A percentile compares a stretch with the other conserved stretches of the same genome.
Conservation (phyloP, 1,140 invertebrate species). For the Scaptomyza hsui region DNA sequence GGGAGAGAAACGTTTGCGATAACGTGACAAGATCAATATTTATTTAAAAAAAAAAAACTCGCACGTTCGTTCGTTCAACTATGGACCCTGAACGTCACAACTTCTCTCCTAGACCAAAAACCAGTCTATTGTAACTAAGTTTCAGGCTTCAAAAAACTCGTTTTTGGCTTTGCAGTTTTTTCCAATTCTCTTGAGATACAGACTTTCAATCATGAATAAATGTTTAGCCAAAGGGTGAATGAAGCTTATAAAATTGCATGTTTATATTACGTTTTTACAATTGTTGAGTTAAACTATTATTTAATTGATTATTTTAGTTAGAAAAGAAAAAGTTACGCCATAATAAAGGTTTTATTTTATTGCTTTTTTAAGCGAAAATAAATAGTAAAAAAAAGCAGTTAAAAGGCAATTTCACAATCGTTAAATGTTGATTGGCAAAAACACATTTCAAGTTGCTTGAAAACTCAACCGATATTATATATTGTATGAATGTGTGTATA, state of each 20-base stretch:
- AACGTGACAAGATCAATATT: conserved; percentile 53
- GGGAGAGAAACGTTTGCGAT: conserved; percentile 1
- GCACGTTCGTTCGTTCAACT: conserved; percentile 63
- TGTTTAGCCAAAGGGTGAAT: background rate
- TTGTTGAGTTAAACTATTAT: background rate
- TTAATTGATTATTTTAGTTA: no score
- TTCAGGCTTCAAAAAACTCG: conserved; percentile 60
- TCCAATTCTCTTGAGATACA: conserved; percentile 9
- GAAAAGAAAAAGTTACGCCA: no score
- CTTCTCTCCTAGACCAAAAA: conserved; percentile 37
- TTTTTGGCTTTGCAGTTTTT: conserved; percentile 43
- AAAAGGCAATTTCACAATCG: conserved; percentile 6
- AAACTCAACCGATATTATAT: background rate
- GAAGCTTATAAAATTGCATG: background rate
- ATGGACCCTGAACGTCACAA: conserved; percentile 37
- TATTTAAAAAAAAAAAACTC: conserved; percentile 32
- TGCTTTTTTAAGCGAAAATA: background rate
- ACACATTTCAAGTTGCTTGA: background rate
- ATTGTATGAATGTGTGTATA: background rate
- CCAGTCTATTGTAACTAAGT: conserved; percentile 61
- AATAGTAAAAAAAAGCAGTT: background rate
- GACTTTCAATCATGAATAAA: conserved; percentile 7
- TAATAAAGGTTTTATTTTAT: background rate
- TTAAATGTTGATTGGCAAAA: background rate
- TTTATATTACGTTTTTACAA: no score